Conservation (phyloP, 2,113 vertebrate species). For the Myiopsitta monachus region DNA sequence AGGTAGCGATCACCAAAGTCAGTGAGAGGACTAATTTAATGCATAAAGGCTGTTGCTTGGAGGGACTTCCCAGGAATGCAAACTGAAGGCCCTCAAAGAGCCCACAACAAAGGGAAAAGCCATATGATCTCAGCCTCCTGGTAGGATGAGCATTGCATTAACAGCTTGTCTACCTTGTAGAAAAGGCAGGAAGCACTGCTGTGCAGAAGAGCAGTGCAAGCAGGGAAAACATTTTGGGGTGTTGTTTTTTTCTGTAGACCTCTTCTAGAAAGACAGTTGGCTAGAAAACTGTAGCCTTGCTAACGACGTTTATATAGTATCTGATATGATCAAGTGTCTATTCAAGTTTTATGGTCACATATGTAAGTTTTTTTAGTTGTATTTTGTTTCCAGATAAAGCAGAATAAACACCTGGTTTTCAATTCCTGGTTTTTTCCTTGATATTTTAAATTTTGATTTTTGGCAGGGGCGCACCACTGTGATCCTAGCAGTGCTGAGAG, state of each 20-base stretch:
- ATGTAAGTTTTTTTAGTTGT: fast-evolving
- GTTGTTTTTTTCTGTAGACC: neutral
- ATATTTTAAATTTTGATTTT: neutral
- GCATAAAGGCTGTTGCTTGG: slow-evolving; percentile 38
- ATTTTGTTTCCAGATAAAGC: neutral
- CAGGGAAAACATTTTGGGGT: neutral
- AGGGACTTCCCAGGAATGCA: slow-evolving; percentile 45
- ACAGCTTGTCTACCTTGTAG: neutral
- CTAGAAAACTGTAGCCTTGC: neutral
- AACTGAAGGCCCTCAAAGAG: slow-evolving; percentile 8
- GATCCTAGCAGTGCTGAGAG: neutral
- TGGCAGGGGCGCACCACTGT: neutral
- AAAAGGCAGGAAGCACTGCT: neutral
- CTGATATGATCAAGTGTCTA: neutral
- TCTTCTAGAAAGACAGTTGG: neutral
- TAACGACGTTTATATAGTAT: neutral
- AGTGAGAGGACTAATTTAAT: slow-evolving; percentile 27
- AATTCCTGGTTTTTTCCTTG: neutral
- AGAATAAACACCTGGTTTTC: neutral
- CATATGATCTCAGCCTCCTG: neutral
- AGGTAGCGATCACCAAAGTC: slow-evolving; percentile 50
- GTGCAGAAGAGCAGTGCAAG: neutral
- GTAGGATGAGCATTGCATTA: neutral
- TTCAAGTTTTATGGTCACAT: neutral
- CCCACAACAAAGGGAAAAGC: slow-evolving; percentile 53